These are phyloP conservation scores for Cephalotes varians DNA, from an alignment of 2,888 invertebrate genomes.

Conservation along the genomic window DNA sequence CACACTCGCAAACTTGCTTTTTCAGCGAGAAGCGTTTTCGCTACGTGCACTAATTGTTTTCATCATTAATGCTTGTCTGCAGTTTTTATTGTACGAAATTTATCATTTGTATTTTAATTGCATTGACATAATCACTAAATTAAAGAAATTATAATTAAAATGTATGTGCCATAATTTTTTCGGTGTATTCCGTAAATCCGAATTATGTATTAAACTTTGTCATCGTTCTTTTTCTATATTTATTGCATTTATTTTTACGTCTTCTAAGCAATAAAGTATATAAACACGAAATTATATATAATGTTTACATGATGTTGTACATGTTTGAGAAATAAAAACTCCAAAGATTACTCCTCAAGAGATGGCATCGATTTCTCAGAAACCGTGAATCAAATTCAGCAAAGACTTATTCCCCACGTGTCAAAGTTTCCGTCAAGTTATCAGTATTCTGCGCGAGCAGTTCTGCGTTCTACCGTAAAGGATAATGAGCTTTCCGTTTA, in stretches of 20 bases:
- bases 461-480: background rate
- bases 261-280: background rate
- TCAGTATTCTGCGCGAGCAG: slow-evolving; percentile 11
- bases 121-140: background rate
- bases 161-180: background rate
- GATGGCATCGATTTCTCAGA: background rate
- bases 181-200: background rate
- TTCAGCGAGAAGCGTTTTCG: slow-evolving; percentile 6
- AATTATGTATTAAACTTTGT: background rate
- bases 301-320: too few species aligned
- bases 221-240: background rate
- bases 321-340: background rate
- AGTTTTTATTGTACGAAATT: background rate
- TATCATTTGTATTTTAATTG: background rate
- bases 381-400: background rate
- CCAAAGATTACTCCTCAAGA: background rate
- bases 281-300: background rate
- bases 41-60: background rate
- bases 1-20: background rate
- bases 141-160: slow-evolving; percentile 1
- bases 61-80: background rate
- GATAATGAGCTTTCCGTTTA: slow-evolving; percentile 27
- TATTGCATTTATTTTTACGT: background rate
- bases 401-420: background rate
- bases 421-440: background rate